Evolutionary conservation across 2,113 vertebrate species (phyloP).

Genomic region (Acanthochromis polyacanthus): DNA sequence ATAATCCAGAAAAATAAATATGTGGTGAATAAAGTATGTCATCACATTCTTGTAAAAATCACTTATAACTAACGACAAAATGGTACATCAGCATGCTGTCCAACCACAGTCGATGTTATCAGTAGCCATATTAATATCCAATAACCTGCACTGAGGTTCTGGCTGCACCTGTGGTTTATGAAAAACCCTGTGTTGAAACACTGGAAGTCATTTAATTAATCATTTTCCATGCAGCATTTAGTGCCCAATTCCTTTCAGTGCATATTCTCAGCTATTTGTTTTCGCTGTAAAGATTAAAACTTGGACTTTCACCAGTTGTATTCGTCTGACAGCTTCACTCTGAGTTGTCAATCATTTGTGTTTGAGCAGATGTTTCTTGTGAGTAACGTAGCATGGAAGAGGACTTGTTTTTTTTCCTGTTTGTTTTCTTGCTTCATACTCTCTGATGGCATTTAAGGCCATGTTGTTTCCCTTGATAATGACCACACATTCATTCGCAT

Average conservation of each 20-base stretch:
- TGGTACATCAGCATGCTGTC: not conserved
- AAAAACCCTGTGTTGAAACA: not conserved
- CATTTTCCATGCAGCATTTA: not conserved
- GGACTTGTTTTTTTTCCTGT: not conserved
- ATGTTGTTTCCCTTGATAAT: conserved; percentile 7
- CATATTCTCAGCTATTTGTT: not conserved
- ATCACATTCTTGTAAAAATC: no score
- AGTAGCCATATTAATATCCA: not conserved
- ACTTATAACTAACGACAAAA: no score
- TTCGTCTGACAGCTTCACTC: not conserved
- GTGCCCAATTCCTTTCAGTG: not conserved
- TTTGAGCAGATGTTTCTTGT: not conserved
- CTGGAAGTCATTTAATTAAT: not conserved
- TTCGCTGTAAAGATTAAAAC: not conserved
- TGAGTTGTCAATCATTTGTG: conserved; percentile 1
- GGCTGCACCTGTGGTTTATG: not conserved
- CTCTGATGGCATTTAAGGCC: conserved; percentile 26
- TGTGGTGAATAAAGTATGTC: no score
- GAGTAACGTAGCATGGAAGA: not conserved
- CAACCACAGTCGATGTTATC: not conserved
- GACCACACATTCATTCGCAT: not conserved
- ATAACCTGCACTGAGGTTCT: not conserved
- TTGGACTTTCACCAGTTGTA: not conserved
- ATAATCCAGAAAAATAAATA: no score
- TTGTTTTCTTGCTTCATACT: conserved; percentile 6